Percentiles rank a stretch among this genome's conserved stretches.
Conservation (phyloP, 1,140 invertebrate species). For the Polypedilum vanderplanki region DNA sequence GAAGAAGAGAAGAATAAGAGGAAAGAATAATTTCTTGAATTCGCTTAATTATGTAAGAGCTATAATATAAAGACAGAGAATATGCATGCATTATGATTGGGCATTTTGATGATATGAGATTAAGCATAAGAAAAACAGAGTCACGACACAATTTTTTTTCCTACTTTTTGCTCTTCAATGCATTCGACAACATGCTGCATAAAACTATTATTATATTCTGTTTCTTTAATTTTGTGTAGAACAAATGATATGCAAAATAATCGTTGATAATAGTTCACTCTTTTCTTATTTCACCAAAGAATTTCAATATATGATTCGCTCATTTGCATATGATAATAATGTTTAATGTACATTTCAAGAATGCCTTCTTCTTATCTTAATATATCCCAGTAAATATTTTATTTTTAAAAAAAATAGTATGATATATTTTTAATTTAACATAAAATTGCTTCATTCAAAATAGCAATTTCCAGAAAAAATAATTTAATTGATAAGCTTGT, state of each 20-base stretch:
- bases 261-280: not conserved
- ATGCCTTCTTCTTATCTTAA: not conserved
- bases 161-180: not conserved
- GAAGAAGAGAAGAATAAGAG: not conserved
- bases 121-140: not conserved
- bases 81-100: too few relatives aligned
- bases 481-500: too few relatives aligned
- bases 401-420: too few relatives aligned
- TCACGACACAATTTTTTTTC: conserved; percentile 10
- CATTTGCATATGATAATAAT: conserved; percentile 7
- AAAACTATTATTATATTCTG: too few relatives aligned
- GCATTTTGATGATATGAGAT: too few relatives aligned
- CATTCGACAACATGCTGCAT: not conserved
- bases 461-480: too few relatives aligned
- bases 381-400: too few relatives aligned
- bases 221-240: not conserved
- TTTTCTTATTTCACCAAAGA: not conserved
- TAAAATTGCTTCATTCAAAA: too few relatives aligned
- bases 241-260: not conserved
- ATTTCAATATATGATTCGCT: not conserved
- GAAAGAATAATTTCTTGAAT: not conserved
- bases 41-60: too few relatives aligned
- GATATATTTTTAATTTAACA: too few relatives aligned
- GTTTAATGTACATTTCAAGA: not conserved
- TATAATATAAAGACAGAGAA: too few relatives aligned